A percentile compares a stretch with the other conserved stretches of the same genome.
Evolutionary conservation across 2,113 vertebrate species (phyloP).

Genomic region (Ceuthmochares aereus): DNA sequence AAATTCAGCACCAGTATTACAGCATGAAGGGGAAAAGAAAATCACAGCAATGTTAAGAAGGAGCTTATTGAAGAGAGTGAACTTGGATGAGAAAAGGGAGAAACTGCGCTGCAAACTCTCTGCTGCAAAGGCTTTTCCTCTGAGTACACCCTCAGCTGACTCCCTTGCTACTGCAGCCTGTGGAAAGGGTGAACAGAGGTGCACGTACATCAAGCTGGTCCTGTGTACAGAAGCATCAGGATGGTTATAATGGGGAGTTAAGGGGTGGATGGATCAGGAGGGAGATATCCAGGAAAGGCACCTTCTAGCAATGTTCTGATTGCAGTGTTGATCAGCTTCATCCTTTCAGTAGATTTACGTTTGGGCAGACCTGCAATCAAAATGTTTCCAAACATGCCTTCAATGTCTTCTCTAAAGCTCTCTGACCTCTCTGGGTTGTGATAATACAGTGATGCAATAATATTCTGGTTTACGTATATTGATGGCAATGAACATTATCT

Average conservation of each 20-base stretch:
- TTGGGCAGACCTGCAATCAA: neutral
- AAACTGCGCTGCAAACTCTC: neutral
- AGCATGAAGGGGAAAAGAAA: neutral
- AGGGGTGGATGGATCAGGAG: neutral
- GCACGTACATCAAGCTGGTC: neutral
- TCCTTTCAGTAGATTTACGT: neutral
- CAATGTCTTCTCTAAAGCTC: neutral
- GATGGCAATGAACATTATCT: neutral
- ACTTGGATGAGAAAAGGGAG: neutral
- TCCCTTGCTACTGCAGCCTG: neutral
- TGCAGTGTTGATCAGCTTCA: neutral
- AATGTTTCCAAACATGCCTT: neutral
- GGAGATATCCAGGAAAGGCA: neutral
- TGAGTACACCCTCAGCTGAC: neutral
- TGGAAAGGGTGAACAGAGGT: neutral
- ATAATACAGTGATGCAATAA: neutral
- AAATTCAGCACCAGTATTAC: neutral
- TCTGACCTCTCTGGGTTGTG: neutral
- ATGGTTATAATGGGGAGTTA: neutral
- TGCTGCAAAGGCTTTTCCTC: neutral
- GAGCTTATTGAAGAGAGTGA: neutral
- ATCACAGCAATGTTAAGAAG: neutral
- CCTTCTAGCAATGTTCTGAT: neutral
- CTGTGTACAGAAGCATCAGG: neutral
- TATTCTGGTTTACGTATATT: neutral